Base-by-base conservation (phyloP, 2,113 vertebrate genomes). In the Chlorodrepanis virens region DNA sequence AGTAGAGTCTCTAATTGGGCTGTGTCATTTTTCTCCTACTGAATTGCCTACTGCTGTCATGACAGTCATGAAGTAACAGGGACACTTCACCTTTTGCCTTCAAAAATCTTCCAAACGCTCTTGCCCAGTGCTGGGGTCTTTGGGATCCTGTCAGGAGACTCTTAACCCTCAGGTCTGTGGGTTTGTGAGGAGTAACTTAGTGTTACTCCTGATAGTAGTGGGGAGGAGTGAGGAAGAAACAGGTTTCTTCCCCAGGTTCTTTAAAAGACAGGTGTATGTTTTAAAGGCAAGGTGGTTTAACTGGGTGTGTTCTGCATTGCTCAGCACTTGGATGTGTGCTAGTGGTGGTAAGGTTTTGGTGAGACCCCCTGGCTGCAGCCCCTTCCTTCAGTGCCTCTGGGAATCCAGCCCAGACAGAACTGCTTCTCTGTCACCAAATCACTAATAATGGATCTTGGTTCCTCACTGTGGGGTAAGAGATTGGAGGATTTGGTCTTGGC, bases 101-200 rank as follows among this genome's bases (percentile, higher is more conserved):
- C 47, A 44, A 3, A 7, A 72, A 13, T 4, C 61, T 42, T 21
- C 37, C 77, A 52, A 24, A 74, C 0, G 1, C 27, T 81, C 44
- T 44, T 2, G 0, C 10, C 50, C 8, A 1, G 3, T 19, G 8
- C 22, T 52, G 60, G 47, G 42, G 42, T 40, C 59, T 37, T 44
- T 39, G 77, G 52, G 44, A 24, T 50, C 52, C 59, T 17, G 28
- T 19, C 5, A 19, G 61, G 65, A 1, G 0, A 0, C 14, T 53
- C 35, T 13, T 52, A 25, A 15, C 5, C 63, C 77, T 56, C 45
- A 2, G 35, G 12, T 39, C 82, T 9, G 21, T 10, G 5, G 33
- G 18, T 12, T 14, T 44, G 10, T 7, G 69, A 54, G 61, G 65
- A 71, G 9, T 15, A 21, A 45, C 50, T 52, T 14, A 1, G 31